Evolutionary conservation across 2,888 invertebrate species (phyloP), one percentile per base, ranked within the genome.

Genomic region (Drosophila anomalata): DNA sequence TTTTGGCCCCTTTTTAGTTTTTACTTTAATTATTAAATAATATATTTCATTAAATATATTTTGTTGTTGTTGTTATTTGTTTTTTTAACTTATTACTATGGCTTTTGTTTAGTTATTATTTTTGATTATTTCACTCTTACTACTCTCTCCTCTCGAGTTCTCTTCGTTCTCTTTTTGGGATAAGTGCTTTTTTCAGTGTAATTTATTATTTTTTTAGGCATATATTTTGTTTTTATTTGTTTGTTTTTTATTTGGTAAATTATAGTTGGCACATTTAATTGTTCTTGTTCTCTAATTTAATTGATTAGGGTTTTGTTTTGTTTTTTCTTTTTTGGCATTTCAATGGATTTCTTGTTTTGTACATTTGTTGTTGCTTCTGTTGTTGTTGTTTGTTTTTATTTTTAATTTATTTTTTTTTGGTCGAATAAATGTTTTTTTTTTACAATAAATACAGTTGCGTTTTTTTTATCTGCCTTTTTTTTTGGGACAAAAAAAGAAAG

Each of bases 401-500:
- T 47, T 14, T 14, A 14, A 14, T n/a, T 51, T 29, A 9, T 29
- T 26, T 24, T 4, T 29, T 33, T 31, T 14, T 14, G 20, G 31
- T 65, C 26, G n/a, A 22, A 14, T 52, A 39, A 52, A 52, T 52
- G 20, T 17, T 31, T 26, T 55, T 14, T 14, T 14, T 14, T 14
- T 14, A 44, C 48, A 58, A 48, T 58, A 50, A 62, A 62, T 55
- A 50, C 50, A 36, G 50, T 46, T 56, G 20, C 12, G 47, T 47
- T 47, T 63, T 11, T 65, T 48, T 68, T 58, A 52, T 75, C 63
- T 62, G 53, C 20, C 67, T 55, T 56, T 74, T 80, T 80, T 56
- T 74, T 78, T 20, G 9, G 42, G 11, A 24, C 0, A 12, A 12
- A 51, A 50, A 50, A 12, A 42, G 4, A 41, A 29, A 56, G 9